Percentiles rank a stretch among this genome's conserved stretches.
These are phyloP conservation scores for Limnephilus lunatus DNA, from an alignment of 2,888 invertebrate species.

Conservation along the genomic window DNA sequence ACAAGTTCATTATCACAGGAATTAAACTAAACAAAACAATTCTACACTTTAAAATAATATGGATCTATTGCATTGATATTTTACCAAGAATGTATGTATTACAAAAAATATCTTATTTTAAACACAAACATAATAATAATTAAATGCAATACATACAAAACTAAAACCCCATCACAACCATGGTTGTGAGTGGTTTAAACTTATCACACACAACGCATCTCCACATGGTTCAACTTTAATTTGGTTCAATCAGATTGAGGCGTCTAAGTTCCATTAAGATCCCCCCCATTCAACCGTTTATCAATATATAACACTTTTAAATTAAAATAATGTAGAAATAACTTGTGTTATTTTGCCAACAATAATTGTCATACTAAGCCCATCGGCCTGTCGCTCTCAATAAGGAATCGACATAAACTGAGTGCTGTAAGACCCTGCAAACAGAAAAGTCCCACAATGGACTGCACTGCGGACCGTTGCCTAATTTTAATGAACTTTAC, in stretches of 20 bases:
- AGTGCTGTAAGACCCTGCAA: too few species aligned
- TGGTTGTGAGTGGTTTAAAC: too few species aligned
- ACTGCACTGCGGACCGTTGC: too few species aligned
- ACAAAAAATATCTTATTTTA: neutral
- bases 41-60: conserved; percentile 4
- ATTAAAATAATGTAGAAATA: neutral
- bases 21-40: conserved; percentile 19
- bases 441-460: too few species aligned
- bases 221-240: too few species aligned
- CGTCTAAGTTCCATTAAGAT: neutral
- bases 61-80: neutral
- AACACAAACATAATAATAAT: conserved; percentile 9
- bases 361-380: neutral
- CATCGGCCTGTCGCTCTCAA: too few species aligned
- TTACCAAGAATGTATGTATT: neutral
- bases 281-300: neutral
- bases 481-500: too few species aligned
- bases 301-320: neutral
- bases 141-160: neutral
- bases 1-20: conserved; percentile 37
- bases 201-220: too few species aligned
- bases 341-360: neutral
- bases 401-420: too few species aligned
- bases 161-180: too few species aligned
- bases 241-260: too few species aligned